Conservation (phyloP, 1,140 invertebrate genomes). For the Ganaspis sp. region DNA sequence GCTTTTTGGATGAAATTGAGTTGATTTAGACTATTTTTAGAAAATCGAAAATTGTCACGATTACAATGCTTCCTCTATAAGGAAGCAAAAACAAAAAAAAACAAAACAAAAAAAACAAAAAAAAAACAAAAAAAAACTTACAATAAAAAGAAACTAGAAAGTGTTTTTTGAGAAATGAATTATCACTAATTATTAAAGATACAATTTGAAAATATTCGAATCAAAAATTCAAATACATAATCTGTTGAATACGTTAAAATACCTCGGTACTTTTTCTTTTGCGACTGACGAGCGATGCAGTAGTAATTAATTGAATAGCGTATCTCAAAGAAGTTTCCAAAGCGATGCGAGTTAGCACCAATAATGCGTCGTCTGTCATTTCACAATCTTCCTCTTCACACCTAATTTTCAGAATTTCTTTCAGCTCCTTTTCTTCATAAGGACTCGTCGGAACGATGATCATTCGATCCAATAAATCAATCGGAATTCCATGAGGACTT, state of each 20-base stretch:
- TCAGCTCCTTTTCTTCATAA: constrained; percentile 92
- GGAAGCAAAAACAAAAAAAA: too few species aligned
- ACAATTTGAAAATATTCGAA: too few species aligned
- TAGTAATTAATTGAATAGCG: constrained; percentile 98
- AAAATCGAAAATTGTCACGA: too few species aligned
- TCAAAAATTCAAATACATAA: too few species aligned
- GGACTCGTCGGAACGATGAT: constrained; percentile 95
- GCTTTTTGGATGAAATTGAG: too few species aligned
- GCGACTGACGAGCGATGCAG: constrained; percentile 91
- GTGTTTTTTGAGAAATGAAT: too few species aligned
- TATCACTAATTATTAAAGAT: too few species aligned
- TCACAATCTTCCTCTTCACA: constrained; percentile 99
- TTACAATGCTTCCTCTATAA: too few species aligned
- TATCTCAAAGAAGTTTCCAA: constrained; percentile 96
- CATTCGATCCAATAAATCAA: constrained; percentile 96
- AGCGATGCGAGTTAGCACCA: constrained; percentile 93
- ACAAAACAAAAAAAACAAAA: too few species aligned
- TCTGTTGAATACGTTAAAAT: constrained; percentile 35
- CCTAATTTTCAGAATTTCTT: constrained; percentile 94
- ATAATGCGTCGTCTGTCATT: constrained; percentile 93
- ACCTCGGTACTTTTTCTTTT: constrained; percentile 90
- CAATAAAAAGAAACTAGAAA: too few species aligned
- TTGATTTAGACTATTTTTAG: too few species aligned
- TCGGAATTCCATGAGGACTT: constrained; percentile 97
- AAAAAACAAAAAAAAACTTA: too few species aligned